phyloP scores from a whole-genome alignment of 2,113 vertebrate genomes.

The zebrafish (Danio rerio) region DNA sequence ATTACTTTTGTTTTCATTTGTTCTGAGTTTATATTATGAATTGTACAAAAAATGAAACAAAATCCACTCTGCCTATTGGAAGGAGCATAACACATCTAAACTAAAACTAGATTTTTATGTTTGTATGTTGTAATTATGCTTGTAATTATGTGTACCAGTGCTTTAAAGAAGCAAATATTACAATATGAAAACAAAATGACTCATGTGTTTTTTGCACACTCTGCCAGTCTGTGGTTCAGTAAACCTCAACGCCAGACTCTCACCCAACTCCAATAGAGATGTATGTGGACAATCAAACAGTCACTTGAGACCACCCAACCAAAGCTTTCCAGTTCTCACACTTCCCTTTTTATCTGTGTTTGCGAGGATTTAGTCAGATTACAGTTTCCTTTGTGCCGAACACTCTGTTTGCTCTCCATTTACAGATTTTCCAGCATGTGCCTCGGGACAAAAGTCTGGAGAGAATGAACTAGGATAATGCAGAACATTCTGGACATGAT shows the following conservation, averaged over 20 bases:
- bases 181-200: background rate
- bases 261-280: background rate
- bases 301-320: slow-evolving; percentile 5
- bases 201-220: background rate
- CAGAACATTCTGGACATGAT: slow-evolving; percentile 13
- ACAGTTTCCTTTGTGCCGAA: background rate
- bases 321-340: slow-evolving; percentile 11
- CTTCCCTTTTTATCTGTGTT: background rate
- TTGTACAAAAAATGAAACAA: background rate
- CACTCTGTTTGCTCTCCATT: background rate
- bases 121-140: no score
- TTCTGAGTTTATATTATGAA: no score
- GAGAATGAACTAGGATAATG: background rate
- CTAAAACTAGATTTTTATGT: background rate
- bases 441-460: background rate
- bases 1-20: no score
- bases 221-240: background rate
- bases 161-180: no score
- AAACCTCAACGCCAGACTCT: slow-evolving; percentile 8
- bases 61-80: background rate
- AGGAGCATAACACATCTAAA: background rate
- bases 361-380: slow-evolving; percentile 2
- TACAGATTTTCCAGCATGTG: background rate
- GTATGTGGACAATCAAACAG: background rate
- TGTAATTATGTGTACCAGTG: background rate